Conservation (phyloP, 2,113 vertebrate genomes). For the Promerops cafer region DNA sequence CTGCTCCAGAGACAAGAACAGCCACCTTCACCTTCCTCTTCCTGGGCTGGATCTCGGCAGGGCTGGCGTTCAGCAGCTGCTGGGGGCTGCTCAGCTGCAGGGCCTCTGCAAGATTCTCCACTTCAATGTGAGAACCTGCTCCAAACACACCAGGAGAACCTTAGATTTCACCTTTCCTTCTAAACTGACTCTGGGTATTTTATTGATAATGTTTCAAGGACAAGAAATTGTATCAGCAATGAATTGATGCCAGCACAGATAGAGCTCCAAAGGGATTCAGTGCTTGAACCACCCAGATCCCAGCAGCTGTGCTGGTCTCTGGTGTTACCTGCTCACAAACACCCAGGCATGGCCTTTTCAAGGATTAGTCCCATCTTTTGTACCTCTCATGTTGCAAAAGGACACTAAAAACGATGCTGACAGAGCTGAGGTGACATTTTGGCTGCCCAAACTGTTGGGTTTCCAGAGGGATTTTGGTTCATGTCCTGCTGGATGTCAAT, state of each 20-base stretch:
- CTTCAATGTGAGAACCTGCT: constrained; percentile 17
- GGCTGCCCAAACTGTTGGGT: not conserved
- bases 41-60: not conserved
- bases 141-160: not conserved
- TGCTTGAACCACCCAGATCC: not conserved
- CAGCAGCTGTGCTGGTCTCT: not conserved
- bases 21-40: constrained; percentile 75
- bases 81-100: constrained; percentile 39
- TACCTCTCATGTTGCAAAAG: not conserved
- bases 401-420: not conserved
- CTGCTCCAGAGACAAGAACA: constrained; percentile 86
- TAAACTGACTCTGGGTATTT: not conserved
- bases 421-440: not conserved
- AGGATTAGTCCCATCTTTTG: not conserved
- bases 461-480: not conserved
- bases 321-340: not conserved
- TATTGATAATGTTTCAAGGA: not conserved
- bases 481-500: not conserved
- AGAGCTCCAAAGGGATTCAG: not conserved
- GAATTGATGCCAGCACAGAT: not conserved
- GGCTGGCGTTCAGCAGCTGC: not conserved
- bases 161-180: not conserved
- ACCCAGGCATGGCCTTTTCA: not conserved
- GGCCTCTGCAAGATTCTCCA: constrained; percentile 52
- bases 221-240: not conserved